Conservation (phyloP, 2,888 invertebrate species). For the Allophyes oxyacanthae region DNA sequence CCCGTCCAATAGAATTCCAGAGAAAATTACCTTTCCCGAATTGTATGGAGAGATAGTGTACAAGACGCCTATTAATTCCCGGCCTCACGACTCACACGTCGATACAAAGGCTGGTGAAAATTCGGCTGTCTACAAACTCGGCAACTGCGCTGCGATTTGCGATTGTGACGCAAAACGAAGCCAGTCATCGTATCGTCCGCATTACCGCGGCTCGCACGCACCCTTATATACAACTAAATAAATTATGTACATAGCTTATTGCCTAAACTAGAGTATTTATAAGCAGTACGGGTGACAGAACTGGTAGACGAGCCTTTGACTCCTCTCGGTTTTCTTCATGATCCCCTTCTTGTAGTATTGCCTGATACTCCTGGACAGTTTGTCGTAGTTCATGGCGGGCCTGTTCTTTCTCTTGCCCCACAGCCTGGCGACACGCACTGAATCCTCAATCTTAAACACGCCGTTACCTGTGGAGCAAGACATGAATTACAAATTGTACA, state of each 20-base stretch:
- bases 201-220: slow-evolving; percentile 84
- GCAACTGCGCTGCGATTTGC: slow-evolving; percentile 77
- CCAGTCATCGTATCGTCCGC: slow-evolving; percentile 79
- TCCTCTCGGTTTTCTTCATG: slow-evolving; percentile 99
- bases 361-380: slow-evolving; percentile 98
- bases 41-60: slow-evolving; percentile 81
- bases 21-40: slow-evolving; percentile 90
- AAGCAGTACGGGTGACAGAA: slow-evolving; percentile 98
- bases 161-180: slow-evolving; percentile 72
- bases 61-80: slow-evolving; percentile 71
- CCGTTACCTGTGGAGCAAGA: slow-evolving; percentile 91
- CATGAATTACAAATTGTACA: slow-evolving; percentile 74
- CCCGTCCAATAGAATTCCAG: slow-evolving; percentile 84
- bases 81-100: slow-evolving; percentile 61
- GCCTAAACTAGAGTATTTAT: slow-evolving; percentile 82
- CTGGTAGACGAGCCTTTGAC: slow-evolving; percentile 99
- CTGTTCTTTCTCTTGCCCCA: slow-evolving; percentile 99
- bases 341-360: slow-evolving; percentile 99
- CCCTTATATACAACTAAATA: slow-evolving; percentile 72
- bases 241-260: slow-evolving; percentile 71
- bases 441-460: slow-evolving; percentile 99
- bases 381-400: slow-evolving; percentile 99
- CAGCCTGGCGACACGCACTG: slow-evolving; percentile 98
- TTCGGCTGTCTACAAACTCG: slow-evolving; percentile 69
- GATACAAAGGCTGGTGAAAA: slow-evolving; percentile 62